phyloP scores from a whole-genome alignment of 2,797 vertebrate species.

The Bradypodion pumilum region DNA sequence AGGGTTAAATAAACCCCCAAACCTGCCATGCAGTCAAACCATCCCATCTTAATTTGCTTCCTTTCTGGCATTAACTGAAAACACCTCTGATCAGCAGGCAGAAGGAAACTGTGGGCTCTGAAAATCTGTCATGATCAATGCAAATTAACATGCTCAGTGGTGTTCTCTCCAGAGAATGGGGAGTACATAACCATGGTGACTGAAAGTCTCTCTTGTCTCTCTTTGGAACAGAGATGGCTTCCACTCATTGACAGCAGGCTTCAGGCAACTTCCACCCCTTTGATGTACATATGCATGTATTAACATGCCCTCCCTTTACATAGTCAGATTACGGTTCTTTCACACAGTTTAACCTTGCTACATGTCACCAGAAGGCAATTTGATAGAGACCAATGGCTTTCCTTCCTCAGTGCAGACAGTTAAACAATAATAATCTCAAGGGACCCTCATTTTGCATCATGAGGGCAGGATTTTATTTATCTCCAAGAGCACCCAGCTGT shows the following conservation, averaged over 20 bases:
- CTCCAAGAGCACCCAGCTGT: not conserved
- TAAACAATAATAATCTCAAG: not conserved
- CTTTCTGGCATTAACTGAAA: not conserved
- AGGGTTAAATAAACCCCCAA: not conserved
- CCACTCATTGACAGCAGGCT: not conserved
- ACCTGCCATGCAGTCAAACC: not conserved
- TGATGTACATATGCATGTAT: not conserved
- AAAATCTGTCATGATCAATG: slow-evolving; percentile 12
- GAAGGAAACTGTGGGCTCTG: not conserved
- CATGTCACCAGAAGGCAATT: not conserved
- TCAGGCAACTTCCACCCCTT: not conserved
- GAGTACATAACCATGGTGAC: slow-evolving; percentile 35
- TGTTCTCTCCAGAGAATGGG: slow-evolving; percentile 6
- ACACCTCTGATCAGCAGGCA: not conserved
- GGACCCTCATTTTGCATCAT: not conserved
- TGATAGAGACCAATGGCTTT: not conserved
- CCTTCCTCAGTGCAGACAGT: not conserved
- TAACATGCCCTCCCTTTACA: not conserved
- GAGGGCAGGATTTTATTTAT: not conserved
- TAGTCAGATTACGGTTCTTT: not conserved
- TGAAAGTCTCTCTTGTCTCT: not conserved
- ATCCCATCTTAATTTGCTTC: not conserved
- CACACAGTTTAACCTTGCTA: not conserved
- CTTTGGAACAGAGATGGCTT: slow-evolving; percentile 15
- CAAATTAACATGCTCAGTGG: slow-evolving; percentile 15